Base-by-base conservation (phyloP, 1,140 invertebrate species). In the Bathynomus jamesi region DNA sequence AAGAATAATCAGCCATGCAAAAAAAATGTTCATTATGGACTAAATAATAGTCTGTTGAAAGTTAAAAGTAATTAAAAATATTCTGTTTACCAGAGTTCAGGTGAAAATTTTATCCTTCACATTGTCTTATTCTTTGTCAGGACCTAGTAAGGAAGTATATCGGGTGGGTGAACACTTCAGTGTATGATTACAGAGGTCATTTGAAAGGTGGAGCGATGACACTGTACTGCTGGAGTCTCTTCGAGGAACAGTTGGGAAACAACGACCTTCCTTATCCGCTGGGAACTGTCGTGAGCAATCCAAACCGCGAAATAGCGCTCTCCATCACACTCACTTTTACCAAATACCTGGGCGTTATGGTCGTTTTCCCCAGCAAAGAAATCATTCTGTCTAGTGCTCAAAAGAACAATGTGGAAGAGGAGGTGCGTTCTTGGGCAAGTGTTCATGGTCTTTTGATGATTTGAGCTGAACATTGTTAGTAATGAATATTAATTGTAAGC, bases 151-250 rank as follows among this genome's bases (percentile, higher is more conserved):
- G 89, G 74, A 92, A 91, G 83, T 91, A 92, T 2, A 82, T 98
- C 67, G 93, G 91, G 25, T 98, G 94, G 94, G 93, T 92, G 0
- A 98, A 97, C 81, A 91, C 94, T 0, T 93, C 95, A 61, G 85
- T 98, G 73, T 98, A 94, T 83, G 94, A 98, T 82, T 98, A 94
- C 81, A 94, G 92, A 80, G 89, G 91, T 78, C 89, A 92, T 76
- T 82, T 98, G 24, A 89, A 91, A 78, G 90, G 85, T 27, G 93
- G 91, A 17, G 89, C 89, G n/a, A 88, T 91, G 81, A 93, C 92
- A 2, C 83, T 98, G 0, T 93, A 92, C 78, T 90, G 95, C 80
- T 98, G 94, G 94, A 27, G 25, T 3, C 25, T 25, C 7, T 66
- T 28, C 13, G n/a, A 21, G 13, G 21, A 29, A 28, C 21, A 27